Percentiles rank a stretch among this genome's conserved stretches.
phyloP scores from a whole-genome alignment of 2,113 vertebrate species.

The Petaurus breviceps region DNA sequence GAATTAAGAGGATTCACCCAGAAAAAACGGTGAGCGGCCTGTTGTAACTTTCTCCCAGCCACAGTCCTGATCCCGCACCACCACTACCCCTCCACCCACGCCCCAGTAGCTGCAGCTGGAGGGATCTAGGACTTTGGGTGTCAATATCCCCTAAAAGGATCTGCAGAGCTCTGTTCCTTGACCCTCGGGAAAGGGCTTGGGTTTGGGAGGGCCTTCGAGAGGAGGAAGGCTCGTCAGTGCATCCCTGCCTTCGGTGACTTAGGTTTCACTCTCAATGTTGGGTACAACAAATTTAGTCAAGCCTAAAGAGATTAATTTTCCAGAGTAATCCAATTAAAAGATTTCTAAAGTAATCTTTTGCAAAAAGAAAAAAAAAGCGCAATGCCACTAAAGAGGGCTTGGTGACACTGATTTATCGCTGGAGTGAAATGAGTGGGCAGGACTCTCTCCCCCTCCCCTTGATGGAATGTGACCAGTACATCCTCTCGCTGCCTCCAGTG shows the following conservation, averaged over 20 bases:
- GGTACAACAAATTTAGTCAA: conserved; percentile 82
- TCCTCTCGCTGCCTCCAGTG: neutral
- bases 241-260: conserved; percentile 43
- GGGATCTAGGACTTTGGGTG: neutral
- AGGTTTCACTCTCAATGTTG: conserved; percentile 80
- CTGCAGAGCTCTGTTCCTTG: conserved; percentile 1
- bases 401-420: conserved; percentile 79
- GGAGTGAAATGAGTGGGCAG: conserved; percentile 20
- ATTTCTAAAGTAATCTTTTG: conserved; percentile 85
- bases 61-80: neutral
- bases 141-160: neutral
- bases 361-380: conserved; percentile 17
- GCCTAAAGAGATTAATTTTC: conserved; percentile 85
- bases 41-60: neutral
- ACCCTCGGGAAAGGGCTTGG: neutral
- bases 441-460: neutral
- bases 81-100: neutral
- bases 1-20: conserved; percentile 36
- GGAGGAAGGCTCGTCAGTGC: neutral
- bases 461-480: conserved; percentile 61
- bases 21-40: neutral
- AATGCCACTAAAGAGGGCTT: conserved; percentile 63
- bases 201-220: neutral
- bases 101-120: neutral
- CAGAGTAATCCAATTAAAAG: conserved; percentile 87